These are phyloP conservation scores for Premnoplex brunnescens DNA, from an alignment of 2,797 vertebrate genomes.

Conservation along the genomic window DNA sequence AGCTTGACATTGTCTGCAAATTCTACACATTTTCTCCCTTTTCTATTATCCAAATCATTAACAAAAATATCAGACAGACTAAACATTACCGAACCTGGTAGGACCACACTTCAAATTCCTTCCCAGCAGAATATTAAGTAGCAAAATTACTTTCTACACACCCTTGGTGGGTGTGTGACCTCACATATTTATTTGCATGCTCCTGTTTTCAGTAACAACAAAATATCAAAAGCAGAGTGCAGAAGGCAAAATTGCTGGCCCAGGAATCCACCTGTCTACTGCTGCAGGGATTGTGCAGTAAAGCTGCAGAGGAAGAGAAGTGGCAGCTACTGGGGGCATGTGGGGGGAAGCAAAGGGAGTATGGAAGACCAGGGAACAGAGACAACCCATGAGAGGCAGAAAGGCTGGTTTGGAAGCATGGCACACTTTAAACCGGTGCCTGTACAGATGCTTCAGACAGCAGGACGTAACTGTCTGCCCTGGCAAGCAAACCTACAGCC, in stretches of 20 bases:
- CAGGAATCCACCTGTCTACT: background rate
- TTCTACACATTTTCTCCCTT: constrained; percentile 33
- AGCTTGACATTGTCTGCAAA: background rate
- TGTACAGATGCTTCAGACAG: background rate
- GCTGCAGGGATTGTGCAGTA: background rate
- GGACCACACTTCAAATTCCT: constrained; percentile 12
- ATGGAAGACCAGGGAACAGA: background rate
- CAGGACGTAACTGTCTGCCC: background rate
- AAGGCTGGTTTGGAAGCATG: background rate
- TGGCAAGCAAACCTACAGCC: background rate
- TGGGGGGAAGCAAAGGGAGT: background rate
- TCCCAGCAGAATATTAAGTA: background rate
- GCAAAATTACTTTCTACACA: background rate
- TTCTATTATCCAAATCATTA: constrained; percentile 42
- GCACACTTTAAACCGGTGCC: background rate
- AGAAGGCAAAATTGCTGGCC: background rate
- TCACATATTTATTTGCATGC: background rate
- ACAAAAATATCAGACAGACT: constrained; percentile 54
- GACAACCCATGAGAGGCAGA: background rate
- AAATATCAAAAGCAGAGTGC: background rate
- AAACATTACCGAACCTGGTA: constrained; percentile 36
- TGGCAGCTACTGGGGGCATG: background rate
- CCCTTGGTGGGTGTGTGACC: background rate
- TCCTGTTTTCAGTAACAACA: constrained; percentile 18
- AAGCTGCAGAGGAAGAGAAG: background rate